phyloP scores from a whole-genome alignment of 2,113 vertebrate species.

The Pelusios castaneus region DNA sequence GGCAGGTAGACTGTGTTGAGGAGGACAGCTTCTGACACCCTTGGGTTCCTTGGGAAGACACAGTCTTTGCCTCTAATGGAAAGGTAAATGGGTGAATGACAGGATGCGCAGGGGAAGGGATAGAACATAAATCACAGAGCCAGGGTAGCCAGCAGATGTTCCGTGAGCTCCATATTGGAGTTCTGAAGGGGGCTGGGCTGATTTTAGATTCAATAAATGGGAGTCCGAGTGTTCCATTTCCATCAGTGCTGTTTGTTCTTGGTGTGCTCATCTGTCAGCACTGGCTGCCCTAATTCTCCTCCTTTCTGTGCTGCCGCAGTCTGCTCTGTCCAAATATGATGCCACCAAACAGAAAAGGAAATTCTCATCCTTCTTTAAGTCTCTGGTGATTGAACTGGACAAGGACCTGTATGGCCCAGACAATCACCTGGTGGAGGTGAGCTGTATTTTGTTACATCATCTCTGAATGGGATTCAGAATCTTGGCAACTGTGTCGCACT shows the following conservation, averaged over 20 bases:
- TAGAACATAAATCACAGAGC: background rate
- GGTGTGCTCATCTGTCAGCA: constrained; percentile 45
- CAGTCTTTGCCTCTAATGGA: background rate
- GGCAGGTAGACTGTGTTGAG: background rate
- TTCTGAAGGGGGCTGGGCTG: background rate
- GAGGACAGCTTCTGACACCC: background rate
- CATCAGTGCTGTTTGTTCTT: background rate
- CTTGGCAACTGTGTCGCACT: background rate
- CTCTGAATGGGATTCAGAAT: constrained; percentile 8
- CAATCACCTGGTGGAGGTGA: constrained; percentile 98
- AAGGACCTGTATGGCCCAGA: constrained; percentile 99
- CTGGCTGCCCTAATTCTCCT: constrained; percentile 52
- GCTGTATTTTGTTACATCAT: constrained; percentile 56
- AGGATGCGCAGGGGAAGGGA: background rate
- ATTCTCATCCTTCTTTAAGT: constrained; percentile 99
- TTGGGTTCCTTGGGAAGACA: background rate
- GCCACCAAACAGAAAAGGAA: constrained; percentile 99
- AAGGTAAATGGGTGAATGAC: background rate
- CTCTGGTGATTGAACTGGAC: constrained; percentile 98
- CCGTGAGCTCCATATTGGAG: background rate
- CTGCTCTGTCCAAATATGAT: constrained; percentile 97
- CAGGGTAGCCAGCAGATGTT: background rate
- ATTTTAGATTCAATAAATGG: background rate
- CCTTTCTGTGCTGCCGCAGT: constrained; percentile 80
- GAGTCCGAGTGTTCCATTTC: background rate